A percentile compares a stretch with the other conserved stretches of the same genome.
These are phyloP conservation scores for Clinocottus analis DNA, from an alignment of 2,113 vertebrate species.

Conservation along the genomic window DNA sequence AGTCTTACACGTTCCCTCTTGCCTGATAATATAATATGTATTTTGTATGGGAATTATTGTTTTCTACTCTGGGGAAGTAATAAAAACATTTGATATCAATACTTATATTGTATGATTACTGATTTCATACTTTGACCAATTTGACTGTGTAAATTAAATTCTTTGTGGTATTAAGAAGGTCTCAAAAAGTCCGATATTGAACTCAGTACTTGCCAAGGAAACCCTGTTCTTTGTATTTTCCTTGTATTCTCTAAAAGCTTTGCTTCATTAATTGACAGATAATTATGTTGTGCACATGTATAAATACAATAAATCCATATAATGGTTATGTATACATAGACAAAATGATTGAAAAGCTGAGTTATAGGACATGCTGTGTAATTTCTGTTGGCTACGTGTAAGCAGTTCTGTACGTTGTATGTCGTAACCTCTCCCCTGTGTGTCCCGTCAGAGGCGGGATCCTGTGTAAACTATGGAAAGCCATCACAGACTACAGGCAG, in stretches of 20 bases:
- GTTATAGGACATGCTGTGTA: neutral
- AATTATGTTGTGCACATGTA: neutral
- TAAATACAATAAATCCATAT: no score
- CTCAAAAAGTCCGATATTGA: neutral
- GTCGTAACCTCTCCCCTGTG: neutral
- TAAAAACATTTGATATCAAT: neutral
- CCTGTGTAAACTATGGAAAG: constrained; percentile 95
- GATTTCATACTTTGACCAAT: neutral
- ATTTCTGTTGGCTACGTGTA: neutral
- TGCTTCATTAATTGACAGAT: neutral
- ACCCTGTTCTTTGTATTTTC: neutral
- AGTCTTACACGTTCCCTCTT: neutral
- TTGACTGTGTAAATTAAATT: neutral
- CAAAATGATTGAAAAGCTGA: neutral
- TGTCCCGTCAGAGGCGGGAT: constrained; percentile 89
- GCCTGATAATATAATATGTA: neutral
- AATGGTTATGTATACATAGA: neutral
- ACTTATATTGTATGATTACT: neutral
- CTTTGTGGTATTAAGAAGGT: neutral
- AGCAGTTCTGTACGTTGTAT: neutral
- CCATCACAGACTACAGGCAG: constrained; percentile 90
- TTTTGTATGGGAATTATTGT: neutral
- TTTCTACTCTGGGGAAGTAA: neutral
- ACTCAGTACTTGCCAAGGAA: neutral
- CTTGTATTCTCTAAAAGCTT: neutral